These are phyloP conservation scores for Cyclopterus lumpus DNA, from an alignment of 2,797 vertebrate genomes.

Conservation along the genomic window DNA sequence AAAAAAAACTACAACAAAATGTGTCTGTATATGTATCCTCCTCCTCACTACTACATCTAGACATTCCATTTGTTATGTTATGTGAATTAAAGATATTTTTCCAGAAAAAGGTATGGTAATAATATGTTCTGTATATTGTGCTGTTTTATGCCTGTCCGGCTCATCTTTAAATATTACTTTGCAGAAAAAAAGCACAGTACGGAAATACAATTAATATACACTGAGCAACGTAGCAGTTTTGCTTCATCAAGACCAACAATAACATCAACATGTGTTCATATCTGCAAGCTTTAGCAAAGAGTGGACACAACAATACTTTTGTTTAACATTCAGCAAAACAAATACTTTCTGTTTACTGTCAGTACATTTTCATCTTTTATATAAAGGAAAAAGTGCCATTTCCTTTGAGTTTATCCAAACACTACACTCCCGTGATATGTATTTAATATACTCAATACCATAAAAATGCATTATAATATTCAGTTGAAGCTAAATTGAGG, in stretches of 20 bases:
- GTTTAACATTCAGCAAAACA: conserved; percentile 67
- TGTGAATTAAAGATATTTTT: not conserved
- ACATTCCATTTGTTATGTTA: not conserved
- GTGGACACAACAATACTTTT: conserved; percentile 67
- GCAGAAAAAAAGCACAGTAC: conserved; percentile 72
- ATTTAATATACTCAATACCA: not conserved
- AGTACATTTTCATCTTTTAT: not conserved
- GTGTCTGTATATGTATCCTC: not conserved
- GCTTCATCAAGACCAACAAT: conserved; percentile 63
- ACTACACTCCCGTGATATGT: not conserved
- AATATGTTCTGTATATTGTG: conserved; percentile 11
- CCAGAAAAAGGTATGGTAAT: not conserved
- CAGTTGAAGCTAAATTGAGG: not conserved
- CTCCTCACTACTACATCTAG: not conserved
- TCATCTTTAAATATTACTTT: conserved; percentile 47
- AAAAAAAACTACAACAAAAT: not conserved
- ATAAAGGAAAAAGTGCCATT: not conserved
- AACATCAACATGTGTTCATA: conserved; percentile 74
- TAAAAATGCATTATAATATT: not conserved
- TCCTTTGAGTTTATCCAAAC: not conserved
- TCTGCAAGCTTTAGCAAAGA: conserved; percentile 58
- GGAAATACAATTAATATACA: conserved; percentile 77
- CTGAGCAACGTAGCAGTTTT: conserved; percentile 51
- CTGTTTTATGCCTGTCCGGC: conserved; percentile 33
- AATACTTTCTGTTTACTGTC: not conserved